These are phyloP conservation scores for Oxyruncus cristatus DNA, from an alignment of 2,113 vertebrate genomes.

Conservation along the genomic window DNA sequence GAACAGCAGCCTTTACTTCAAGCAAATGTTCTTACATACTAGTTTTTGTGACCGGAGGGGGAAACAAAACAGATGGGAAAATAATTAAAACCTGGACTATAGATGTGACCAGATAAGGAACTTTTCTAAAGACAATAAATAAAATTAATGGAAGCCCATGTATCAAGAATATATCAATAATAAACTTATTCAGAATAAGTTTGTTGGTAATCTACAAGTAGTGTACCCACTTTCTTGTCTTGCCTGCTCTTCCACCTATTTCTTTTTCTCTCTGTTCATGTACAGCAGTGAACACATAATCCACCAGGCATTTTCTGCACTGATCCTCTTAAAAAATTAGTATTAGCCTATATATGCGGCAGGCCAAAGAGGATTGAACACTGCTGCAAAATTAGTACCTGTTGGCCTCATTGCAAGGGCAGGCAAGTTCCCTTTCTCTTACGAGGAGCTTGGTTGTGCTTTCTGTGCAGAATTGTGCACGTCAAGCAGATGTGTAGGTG, in stretches of 20 bases:
- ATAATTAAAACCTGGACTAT: not conserved
- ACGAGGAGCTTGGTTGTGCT: rapidly evolving
- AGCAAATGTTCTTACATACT: not conserved
- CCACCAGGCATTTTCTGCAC: conserved; percentile 12
- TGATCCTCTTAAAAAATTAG: conserved; percentile 59
- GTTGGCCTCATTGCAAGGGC: conserved; percentile 7
- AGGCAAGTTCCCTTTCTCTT: not conserved
- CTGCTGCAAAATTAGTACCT: conserved; percentile 7
- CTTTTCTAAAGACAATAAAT: not conserved
- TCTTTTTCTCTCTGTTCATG: not conserved
- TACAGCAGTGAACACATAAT: conserved; percentile 2
- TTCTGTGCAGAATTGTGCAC: not conserved
- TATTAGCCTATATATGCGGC: conserved; percentile 38
- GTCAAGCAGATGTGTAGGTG: not conserved
- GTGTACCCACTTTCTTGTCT: not conserved
- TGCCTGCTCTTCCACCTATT: not conserved
- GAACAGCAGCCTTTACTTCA: not conserved
- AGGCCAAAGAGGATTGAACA: conserved; percentile 36
- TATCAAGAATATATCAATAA: too few relatives aligned
- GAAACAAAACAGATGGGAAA: not conserved
- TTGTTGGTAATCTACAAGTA: not conserved
- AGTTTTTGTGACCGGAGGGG: not conserved
- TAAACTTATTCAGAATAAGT: not conserved
- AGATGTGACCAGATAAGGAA: not conserved
- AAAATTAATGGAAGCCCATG: not conserved